These are phyloP conservation scores for Antechinus stuartii DNA, from an alignment of 2,113 vertebrate species.

Conservation along the genomic window DNA sequence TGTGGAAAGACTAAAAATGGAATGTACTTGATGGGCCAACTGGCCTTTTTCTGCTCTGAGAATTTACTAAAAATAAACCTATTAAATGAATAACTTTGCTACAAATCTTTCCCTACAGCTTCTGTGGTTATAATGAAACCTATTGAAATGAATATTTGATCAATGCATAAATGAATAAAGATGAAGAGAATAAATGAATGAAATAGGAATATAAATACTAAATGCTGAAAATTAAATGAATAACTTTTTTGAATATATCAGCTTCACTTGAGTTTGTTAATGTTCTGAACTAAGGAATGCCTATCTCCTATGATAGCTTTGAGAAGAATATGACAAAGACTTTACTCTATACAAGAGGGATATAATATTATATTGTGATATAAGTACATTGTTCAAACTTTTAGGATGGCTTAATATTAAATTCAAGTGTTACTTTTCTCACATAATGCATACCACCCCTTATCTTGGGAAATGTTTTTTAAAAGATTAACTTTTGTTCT, in stretches of 20 bases:
- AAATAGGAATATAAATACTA: constrained; percentile 84
- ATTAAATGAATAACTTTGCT: constrained; percentile 81
- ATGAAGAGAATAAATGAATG: constrained; percentile 86
- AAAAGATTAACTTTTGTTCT: not conserved
- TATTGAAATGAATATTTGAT: constrained; percentile 88
- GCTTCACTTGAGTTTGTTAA: constrained; percentile 74
- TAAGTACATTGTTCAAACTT: constrained; percentile 48
- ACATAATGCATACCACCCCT: constrained; percentile 1
- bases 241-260: constrained; percentile 85
- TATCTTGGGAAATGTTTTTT: constrained; percentile 27
- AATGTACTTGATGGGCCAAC: constrained; percentile 58
- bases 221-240: constrained; percentile 85
- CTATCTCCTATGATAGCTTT: constrained; percentile 70
- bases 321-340: constrained; percentile 61
- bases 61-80: constrained; percentile 81
- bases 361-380: constrained; percentile 53
- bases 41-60: constrained; percentile 65
- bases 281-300: constrained; percentile 64
- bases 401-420: constrained; percentile 35
- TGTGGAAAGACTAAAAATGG: constrained; percentile 50
- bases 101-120: constrained; percentile 76
- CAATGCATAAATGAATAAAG: constrained; percentile 87
- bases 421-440: constrained; percentile 35
- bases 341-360: constrained; percentile 63
- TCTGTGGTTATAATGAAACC: constrained; percentile 83